Percentiles rank a stretch among this genome's conserved stretches.
Conservation (phyloP, 2,797 vertebrate species). For the Manis javanica region DNA sequence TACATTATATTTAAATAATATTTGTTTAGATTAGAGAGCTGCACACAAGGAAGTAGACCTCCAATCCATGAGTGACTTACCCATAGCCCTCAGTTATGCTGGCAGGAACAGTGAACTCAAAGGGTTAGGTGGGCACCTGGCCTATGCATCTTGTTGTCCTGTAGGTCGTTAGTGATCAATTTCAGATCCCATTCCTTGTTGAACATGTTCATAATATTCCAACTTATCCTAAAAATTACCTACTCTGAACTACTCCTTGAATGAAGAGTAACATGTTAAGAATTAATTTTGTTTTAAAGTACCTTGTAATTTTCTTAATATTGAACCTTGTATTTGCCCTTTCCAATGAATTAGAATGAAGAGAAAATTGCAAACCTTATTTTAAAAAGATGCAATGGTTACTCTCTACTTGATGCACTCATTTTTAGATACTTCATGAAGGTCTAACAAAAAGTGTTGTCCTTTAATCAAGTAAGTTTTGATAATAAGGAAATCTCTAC, state of each 20-base stretch:
- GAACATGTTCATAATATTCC: neutral
- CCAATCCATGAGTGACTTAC: neutral
- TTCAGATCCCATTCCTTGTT: neutral
- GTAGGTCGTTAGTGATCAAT: neutral
- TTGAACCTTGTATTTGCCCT: neutral
- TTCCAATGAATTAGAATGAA: neutral
- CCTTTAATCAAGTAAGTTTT: neutral
- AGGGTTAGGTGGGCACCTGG: neutral
- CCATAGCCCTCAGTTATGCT: neutral
- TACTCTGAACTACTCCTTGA: neutral
- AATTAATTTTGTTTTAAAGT: neutral
- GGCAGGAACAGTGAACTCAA: neutral
- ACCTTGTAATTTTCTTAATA: neutral
- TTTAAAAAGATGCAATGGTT: neutral
- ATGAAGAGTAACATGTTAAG: neutral
- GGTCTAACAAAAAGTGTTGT: neutral
- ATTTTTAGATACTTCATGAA: neutral
- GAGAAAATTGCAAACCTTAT: neutral
- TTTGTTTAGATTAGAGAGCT: neutral
- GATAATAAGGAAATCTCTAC: neutral
- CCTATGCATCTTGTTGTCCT: neutral
- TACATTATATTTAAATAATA: no score
- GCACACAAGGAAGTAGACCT: neutral
- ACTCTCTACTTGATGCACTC: neutral
- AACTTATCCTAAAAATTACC: neutral